phyloP scores from a whole-genome alignment of 2,888 invertebrate species.

The Ceratothoa steindachneri region DNA sequence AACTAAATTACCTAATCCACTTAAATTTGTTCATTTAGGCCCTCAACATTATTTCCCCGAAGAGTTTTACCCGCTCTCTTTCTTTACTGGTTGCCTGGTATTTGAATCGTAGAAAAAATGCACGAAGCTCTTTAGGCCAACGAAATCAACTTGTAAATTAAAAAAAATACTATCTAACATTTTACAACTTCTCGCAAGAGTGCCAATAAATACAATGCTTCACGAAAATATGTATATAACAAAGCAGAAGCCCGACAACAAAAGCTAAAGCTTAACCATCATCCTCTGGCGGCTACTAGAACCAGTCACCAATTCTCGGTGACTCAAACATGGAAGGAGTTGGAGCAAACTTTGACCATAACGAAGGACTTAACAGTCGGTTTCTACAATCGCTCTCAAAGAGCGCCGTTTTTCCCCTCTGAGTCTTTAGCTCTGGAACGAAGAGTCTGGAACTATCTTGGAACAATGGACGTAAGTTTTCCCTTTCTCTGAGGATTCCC shows the following conservation, averaged over 20 bases:
- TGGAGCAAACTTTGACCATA: slow-evolving; percentile 4
- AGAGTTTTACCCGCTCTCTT: too few relatives aligned
- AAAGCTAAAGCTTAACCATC: not conserved
- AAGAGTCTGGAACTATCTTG: not conserved
- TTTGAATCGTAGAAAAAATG: too few relatives aligned
- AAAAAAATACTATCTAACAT: not conserved
- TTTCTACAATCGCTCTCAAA: slow-evolving; percentile 6
- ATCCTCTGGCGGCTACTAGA: not conserved
- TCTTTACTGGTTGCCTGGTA: too few relatives aligned
- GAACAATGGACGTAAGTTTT: not conserved
- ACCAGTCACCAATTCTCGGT: not conserved
- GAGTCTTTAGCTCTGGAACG: not conserved
- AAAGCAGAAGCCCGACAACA: not conserved
- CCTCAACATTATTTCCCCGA: not conserved
- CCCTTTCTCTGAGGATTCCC: not conserved
- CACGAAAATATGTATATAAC: not conserved
- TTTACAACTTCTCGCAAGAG: not conserved
- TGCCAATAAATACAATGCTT: not conserved
- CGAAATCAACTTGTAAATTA: not conserved
- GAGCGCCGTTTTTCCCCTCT: not conserved
- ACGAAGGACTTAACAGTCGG: slow-evolving; percentile 12
- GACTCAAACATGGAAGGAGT: not conserved
- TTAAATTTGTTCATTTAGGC: not conserved
- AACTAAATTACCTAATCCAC: not conserved
- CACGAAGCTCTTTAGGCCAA: not conserved